Conservation (phyloP, 2,888 invertebrate species). For the Zelleria hepariella region DNA sequence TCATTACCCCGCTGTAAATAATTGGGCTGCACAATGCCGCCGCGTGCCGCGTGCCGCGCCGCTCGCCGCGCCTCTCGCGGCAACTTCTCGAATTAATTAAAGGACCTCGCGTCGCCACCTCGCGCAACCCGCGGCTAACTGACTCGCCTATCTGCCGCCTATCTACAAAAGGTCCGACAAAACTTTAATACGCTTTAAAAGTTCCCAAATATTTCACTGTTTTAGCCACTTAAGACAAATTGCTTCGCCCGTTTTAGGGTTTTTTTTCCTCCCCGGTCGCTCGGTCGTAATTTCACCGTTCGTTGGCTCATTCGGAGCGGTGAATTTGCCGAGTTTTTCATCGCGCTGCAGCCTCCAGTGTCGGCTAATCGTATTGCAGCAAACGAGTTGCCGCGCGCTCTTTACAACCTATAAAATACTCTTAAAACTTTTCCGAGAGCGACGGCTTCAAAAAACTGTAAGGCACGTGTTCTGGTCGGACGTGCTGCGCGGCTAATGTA, state of each 20-base stretch:
- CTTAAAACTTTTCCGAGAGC: slow-evolving; percentile 9
- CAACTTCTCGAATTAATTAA: slow-evolving; percentile 57
- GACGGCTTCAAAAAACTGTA: slow-evolving; percentile 1
- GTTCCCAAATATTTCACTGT: slow-evolving; percentile 60
- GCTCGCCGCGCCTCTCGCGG: slow-evolving; percentile 9
- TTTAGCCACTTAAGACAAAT: slow-evolving; percentile 62
- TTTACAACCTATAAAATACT: background rate
- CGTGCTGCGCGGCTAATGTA: background rate
- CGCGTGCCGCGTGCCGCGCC: slow-evolving; percentile 17
- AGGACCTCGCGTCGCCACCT: slow-evolving; percentile 27
- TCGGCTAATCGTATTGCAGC: slow-evolving; percentile 10
- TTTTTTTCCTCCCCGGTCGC: slow-evolving; percentile 30
- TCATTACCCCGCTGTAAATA: slow-evolving; percentile 18
- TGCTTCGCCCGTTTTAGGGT: slow-evolving; percentile 36
- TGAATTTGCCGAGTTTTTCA: slow-evolving; percentile 8
- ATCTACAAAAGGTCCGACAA: slow-evolving; percentile 32
- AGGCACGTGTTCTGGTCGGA: background rate
- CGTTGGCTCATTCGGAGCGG: slow-evolving; percentile 26
- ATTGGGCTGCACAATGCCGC: slow-evolving; percentile 28
- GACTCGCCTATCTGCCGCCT: slow-evolving; percentile 27
- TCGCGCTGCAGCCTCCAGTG: slow-evolving; percentile 3
- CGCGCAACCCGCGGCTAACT: slow-evolving; percentile 10
- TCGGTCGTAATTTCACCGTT: slow-evolving; percentile 46
- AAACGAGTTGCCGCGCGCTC: slow-evolving; percentile 4
- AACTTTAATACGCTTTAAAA: slow-evolving; percentile 58